Evolutionary conservation across 2,888 invertebrate genomes (phyloP).

Genomic region (Drosophila cracens): DNA sequence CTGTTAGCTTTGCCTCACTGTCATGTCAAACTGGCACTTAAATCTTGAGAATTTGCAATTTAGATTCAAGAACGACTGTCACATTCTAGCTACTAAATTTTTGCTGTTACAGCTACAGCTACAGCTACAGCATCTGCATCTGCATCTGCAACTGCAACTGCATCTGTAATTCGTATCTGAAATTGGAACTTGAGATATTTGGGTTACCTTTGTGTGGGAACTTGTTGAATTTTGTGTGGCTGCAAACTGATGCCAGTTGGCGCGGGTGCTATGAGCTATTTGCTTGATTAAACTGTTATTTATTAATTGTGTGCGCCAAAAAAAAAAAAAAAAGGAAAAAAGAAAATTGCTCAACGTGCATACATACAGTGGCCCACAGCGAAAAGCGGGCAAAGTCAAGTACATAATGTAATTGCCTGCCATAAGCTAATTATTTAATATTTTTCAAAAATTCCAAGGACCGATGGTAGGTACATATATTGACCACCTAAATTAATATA

Average conservation of each 20-base stretch:
- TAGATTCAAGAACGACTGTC: slow-evolving; percentile 22
- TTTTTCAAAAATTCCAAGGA: too few species aligned
- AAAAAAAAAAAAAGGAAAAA: background rate
- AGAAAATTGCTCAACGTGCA: slow-evolving; percentile 1
- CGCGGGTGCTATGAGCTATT: slow-evolving; percentile 18
- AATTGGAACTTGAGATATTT: slow-evolving; percentile 34
- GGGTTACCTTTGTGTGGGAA: slow-evolving; percentile 46
- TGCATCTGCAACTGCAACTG: slow-evolving; percentile 2
- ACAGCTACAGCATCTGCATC: background rate
- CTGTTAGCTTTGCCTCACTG: slow-evolving; percentile 19
- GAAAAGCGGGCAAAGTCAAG: too few species aligned
- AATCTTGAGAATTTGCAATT: slow-evolving; percentile 36
- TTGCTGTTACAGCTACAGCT: too few species aligned
- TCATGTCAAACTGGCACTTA: slow-evolving; percentile 55
- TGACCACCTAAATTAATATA: too few species aligned
- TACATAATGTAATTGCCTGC: too few species aligned
- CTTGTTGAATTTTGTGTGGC: slow-evolving; percentile 39
- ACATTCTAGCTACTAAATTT: background rate
- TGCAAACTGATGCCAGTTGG: slow-evolving; percentile 20
- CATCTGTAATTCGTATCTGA: slow-evolving; percentile 6
- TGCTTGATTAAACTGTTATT: slow-evolving; percentile 11
- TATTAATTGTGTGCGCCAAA: slow-evolving; percentile 20
- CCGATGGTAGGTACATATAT: too few species aligned
- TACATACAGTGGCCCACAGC: too few species aligned
- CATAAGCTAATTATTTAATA: too few species aligned